Conservation (phyloP, 2,113 vertebrate genomes). For the Gnathonemus echidnorhynchus region DNA sequence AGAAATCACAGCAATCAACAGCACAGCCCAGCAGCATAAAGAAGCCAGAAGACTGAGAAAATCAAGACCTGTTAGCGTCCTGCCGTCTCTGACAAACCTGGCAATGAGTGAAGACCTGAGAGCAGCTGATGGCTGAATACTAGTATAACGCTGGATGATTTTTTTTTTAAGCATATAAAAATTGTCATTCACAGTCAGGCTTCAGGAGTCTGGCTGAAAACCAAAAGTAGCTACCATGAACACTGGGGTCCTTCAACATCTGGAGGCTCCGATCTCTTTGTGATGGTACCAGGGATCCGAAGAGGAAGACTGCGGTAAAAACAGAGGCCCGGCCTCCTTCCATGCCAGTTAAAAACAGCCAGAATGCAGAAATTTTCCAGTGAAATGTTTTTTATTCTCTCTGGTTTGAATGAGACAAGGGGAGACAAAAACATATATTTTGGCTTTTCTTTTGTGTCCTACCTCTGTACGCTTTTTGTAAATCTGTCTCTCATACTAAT, state of each 20-base stretch:
- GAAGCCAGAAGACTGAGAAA: background rate
- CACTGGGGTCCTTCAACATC: background rate
- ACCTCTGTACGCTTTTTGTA: no score
- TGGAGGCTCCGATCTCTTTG: background rate
- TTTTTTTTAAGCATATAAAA: background rate
- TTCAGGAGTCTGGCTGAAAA: background rate
- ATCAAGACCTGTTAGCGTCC: background rate
- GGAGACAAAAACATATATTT: background rate
- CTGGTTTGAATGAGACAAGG: slow-evolving; percentile 13
- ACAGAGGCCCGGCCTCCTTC: background rate
- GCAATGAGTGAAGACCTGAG: no score
- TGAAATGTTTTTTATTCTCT: background rate
- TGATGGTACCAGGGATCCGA: background rate
- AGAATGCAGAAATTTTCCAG: slow-evolving; percentile 2
- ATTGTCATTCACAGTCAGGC: background rate
- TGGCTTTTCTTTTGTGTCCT: no score
- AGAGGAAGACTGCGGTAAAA: background rate
- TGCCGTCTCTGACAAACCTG: no score
- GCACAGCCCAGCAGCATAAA: background rate
- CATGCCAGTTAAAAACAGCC: background rate
- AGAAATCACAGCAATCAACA: no score
- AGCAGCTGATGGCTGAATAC: no score
- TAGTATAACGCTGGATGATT: no score
- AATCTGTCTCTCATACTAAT: no score
- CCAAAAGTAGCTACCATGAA: background rate